Base-by-base conservation (phyloP, 1,140 invertebrate genomes). In the Aphaenogaster floridana region DNA sequence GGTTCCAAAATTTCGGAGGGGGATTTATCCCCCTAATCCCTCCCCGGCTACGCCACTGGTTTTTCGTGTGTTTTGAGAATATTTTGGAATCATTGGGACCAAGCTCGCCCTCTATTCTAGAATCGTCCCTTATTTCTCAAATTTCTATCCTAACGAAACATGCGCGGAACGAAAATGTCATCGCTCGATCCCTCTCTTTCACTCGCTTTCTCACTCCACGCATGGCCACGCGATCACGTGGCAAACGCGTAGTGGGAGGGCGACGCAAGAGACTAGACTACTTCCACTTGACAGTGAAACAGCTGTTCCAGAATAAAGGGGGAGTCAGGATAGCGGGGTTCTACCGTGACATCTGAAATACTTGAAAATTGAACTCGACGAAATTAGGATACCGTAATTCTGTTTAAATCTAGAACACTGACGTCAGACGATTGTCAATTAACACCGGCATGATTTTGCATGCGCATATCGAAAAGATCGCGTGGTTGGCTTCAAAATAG, bases 241-340 rank as follows among this genome's bases (percentile, higher is more conserved):
- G 34, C 71, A 57, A 36, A 15, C 6, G 52, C 52, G 17, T 42
- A 50, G 71, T 17, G 66, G 50, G 71, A 11, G 50, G 57, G 34
- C 50, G 36, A 21, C 36, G 52, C 34, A 21, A 72, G 50, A 74
- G 50, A 2, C 4, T n/a, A 74, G 50, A 2, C 4, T n/a, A 59
- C 52, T 42, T 57, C 52, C 71, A 74, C 28, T 59, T 74, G 52
- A 74, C 52, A 42, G 34, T 17, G 9, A 17, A 74, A 74, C 71
- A 74, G 52, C 52, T 74, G 52, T 74, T 74, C 9, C 34, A 74
- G 71, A 74, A 74, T 74, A 42, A 39, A 74, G n/a, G 36, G 52
- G 17, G 50, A 74, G 39, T 36, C 17, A 11, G 17, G 5, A 39
- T 39, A 57, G 52, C 39, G 28, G 5, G 28, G 6, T 42, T 59